Evolutionary conservation across 2,797 vertebrate species (phyloP), one percentile per base, ranked within the genome.

Genomic region (Crossoptilon crossoptilon): DNA sequence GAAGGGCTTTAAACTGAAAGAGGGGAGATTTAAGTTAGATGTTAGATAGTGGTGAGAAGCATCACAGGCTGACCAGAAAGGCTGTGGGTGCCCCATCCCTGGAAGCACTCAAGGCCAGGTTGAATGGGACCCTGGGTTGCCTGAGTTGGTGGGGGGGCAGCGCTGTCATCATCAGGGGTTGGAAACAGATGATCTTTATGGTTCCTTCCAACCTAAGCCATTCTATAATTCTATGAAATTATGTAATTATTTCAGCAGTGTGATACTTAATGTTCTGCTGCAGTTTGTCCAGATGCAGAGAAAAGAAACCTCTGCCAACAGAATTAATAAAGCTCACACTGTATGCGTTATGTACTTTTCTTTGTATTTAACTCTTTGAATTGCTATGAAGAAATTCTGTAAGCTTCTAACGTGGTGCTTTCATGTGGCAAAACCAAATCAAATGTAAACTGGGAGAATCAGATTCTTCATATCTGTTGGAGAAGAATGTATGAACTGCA

Each of bases 331-430:
- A 56, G 58, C 18, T 14, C 12, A 11, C 4, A 10, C 3, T 0
- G 0, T 26, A 4, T 7, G 4, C 10, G 5, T 11, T 35, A 12
- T 17, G 3, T 1, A 37, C 35, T 17, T 60, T 60, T 1, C 29
- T 71, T 60, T 53, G 31, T 35, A 24, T 49, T 37, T 37, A 26
- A 35, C 35, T 10, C 59, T 60, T 60, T 37, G 23, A 9, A 1
- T 46, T 27, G 26, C 31, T 70, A 13, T 56, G 23, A 64, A 67
- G 53, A 76, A 79, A 29, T 24, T 49, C 51, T 64, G 60, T 2
- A 27, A 19, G 4, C 19, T 87, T 63, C 58, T n/a, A 53, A 49
- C 9, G 39, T 18, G 4, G 8, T 41, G 23, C 3, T 87, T 73
- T 6, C 0, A 5, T 5, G 24, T 6, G 8, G 6, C 17, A 73